These are phyloP conservation scores for Mnemiopsis leidyi DNA, from an alignment of 37 sponge, comb jelly and placozoan species.

Conservation along the genomic window DNA sequence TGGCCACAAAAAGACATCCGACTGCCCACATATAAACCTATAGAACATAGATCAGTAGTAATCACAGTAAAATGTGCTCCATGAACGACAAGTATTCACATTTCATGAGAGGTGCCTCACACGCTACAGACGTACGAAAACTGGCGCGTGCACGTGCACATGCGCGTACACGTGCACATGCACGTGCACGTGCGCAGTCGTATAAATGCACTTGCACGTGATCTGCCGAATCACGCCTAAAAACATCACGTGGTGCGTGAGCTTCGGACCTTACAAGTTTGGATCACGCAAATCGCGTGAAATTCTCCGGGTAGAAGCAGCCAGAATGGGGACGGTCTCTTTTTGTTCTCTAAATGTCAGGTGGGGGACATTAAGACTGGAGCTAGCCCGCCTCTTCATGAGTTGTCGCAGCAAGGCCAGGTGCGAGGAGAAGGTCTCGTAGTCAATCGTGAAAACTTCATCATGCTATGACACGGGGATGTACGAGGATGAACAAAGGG, in stretches of 20 bases:
- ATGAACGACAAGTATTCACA: neutral
- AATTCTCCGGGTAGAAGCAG: neutral
- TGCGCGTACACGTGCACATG: too few relatives aligned
- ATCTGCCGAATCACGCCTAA: neutral
- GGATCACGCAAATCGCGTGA: neutral
- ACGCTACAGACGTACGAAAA: neutral
- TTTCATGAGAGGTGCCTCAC: neutral
- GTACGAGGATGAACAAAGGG: too few relatives aligned
- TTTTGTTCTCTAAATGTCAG: slow-evolving; percentile 15
- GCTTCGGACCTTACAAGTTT: neutral
- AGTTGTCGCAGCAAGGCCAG: neutral
- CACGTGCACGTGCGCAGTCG: neutral
- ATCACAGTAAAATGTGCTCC: neutral
- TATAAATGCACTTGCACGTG: too few relatives aligned
- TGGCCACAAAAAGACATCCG: too few relatives aligned
- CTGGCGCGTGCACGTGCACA: neutral
- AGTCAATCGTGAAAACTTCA: slow-evolving; percentile 14
- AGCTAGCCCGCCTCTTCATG: slow-evolving; percentile 28
- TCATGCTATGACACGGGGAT: neutral
- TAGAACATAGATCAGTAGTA: too few relatives aligned
- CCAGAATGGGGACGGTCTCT: neutral
- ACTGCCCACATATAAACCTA: too few relatives aligned
- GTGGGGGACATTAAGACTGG: neutral
- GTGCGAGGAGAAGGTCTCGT: slow-evolving; percentile 16
- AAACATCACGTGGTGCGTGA: neutral